Conservation (phyloP, 2,888 invertebrate genomes). For the Temnothorax unifasciatus region DNA sequence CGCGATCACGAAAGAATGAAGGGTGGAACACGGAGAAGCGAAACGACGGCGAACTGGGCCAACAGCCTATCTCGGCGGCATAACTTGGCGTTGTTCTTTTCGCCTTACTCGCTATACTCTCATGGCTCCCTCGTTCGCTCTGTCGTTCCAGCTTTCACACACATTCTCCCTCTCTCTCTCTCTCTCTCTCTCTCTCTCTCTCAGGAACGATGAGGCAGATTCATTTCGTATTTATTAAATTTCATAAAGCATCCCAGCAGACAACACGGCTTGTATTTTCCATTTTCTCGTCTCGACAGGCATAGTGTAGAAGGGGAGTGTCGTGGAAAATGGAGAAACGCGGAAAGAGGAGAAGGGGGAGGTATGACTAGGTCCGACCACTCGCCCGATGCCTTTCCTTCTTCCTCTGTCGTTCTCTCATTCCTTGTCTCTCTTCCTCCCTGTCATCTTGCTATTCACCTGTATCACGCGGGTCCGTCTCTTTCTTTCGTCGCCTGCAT, state of each 20-base stretch:
- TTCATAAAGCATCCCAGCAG: slow-evolving; percentile 79
- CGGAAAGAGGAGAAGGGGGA: slow-evolving; percentile 64
- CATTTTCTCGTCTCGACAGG: slow-evolving; percentile 81
- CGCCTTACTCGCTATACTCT: slow-evolving; percentile 41
- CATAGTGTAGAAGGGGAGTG: slow-evolving; percentile 60
- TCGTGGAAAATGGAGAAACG: slow-evolving; percentile 76
- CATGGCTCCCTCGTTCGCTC: slow-evolving; percentile 10
- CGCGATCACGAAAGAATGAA: slow-evolving; percentile 22
- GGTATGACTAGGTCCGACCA: slow-evolving; percentile 75
- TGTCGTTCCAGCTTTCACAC: slow-evolving; percentile 13
- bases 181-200: slow-evolving; percentile 27
- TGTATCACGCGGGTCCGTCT: background rate
- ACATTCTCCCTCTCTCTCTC: slow-evolving; percentile 23
- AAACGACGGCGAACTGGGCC: slow-evolving; percentile 54
- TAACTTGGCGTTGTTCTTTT: slow-evolving; percentile 54
- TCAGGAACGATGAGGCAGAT: slow-evolving; percentile 71
- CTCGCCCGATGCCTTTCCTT: slow-evolving; percentile 27
- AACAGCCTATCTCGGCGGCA: slow-evolving; percentile 62
- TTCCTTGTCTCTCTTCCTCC: slow-evolving; percentile 37
- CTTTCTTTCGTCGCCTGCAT: slow-evolving; percentile 20
- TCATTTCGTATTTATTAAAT: slow-evolving; percentile 85
- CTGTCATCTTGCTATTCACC: slow-evolving; percentile 19
- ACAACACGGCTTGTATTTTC: slow-evolving; percentile 82
- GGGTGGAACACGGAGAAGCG: slow-evolving; percentile 10
- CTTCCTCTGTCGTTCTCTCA: background rate